Conservation (phyloP, 2,888 invertebrate genomes). For the Arctia plantaginis region DNA sequence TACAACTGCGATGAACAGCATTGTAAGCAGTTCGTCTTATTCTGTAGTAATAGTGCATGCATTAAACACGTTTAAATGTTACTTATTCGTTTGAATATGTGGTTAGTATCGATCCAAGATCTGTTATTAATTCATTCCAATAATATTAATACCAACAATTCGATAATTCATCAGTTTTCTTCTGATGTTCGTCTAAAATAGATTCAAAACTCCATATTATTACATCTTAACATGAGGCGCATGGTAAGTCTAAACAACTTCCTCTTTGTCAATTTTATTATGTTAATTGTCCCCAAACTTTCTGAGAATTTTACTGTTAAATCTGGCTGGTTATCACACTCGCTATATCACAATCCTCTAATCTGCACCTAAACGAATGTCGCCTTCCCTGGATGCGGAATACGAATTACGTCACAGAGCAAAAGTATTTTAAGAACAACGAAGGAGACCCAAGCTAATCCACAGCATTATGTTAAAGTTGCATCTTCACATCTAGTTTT, state of each 20-base stretch:
- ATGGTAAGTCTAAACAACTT: not conserved
- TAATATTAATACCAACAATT: not conserved
- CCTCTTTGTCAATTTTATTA: not conserved
- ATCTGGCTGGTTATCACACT: not conserved
- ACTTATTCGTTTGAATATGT: not conserved
- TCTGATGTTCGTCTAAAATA: not conserved
- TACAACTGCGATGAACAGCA: conserved; percentile 26
- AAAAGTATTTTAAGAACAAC: not conserved
- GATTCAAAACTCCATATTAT: not conserved
- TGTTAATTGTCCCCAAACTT: not conserved
- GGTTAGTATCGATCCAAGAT: not conserved
- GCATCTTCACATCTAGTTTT: too few relatives aligned
- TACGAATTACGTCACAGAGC: not conserved
- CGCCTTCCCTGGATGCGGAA: not conserved
- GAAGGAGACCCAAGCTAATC: too few relatives aligned
- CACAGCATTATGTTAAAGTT: too few relatives aligned
- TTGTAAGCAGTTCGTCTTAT: conserved; percentile 30
- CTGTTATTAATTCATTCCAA: too few relatives aligned
- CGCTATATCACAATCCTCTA: not conserved
- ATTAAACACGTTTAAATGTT: not conserved
- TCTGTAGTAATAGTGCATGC: conserved; percentile 19
- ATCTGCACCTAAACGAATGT: not conserved
- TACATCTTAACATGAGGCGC: not conserved
- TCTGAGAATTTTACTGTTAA: not conserved
- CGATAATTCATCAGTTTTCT: not conserved